These are phyloP conservation scores for Ploceus nigricollis DNA, from an alignment of 2,113 vertebrate genomes.

Conservation along the genomic window DNA sequence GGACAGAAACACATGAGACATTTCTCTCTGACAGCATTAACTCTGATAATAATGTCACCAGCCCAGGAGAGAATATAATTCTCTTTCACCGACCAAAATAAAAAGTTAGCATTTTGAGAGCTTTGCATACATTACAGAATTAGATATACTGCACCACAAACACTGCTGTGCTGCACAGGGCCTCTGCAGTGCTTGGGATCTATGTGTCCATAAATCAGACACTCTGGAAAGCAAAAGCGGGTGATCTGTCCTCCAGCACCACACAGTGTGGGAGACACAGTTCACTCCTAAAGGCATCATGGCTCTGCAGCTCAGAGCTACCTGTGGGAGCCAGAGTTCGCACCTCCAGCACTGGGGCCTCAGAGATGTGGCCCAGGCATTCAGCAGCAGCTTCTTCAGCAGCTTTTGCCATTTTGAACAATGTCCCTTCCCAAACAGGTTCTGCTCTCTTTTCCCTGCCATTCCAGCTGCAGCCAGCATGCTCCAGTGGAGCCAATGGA, in stretches of 20 bases:
- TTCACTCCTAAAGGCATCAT: accelerated
- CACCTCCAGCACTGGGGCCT: neutral
- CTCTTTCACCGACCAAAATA: neutral
- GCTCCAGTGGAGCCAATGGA: neutral
- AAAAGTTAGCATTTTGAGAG: conserved; percentile 21
- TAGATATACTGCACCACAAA: neutral
- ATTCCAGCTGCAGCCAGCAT: neutral
- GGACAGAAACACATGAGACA: neutral
- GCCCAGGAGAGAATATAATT: neutral
- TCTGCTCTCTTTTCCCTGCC: neutral
- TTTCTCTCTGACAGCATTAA: neutral
- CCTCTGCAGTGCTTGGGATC: neutral
- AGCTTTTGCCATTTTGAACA: neutral
- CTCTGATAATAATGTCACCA: neutral
- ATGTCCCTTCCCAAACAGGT: neutral
- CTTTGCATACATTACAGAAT: conserved; percentile 1
- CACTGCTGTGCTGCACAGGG: neutral
- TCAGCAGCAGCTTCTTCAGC: neutral
- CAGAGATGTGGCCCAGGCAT: neutral
- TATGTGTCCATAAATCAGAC: neutral
- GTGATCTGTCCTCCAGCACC: neutral
- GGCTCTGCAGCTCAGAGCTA: neutral
- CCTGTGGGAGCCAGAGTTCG: neutral
- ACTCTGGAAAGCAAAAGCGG: neutral
- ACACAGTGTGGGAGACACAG: accelerated